Evolutionary conservation across 1,140 invertebrate genomes (phyloP).

Genomic region (Aleiodes sp.): DNA sequence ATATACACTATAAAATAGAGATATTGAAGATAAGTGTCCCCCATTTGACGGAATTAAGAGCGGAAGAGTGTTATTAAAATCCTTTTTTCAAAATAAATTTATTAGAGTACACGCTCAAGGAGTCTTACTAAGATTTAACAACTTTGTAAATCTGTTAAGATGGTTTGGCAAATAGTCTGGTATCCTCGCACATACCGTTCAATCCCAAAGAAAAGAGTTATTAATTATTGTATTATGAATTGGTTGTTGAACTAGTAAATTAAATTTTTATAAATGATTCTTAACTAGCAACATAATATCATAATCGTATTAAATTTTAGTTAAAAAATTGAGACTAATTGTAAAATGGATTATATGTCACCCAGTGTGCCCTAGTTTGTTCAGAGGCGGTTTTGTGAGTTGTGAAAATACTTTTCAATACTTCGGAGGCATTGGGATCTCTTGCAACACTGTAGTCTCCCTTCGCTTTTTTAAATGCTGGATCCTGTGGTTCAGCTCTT

Average conservation of each 20-base stretch:
- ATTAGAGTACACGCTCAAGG: too few relatives aligned
- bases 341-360: conserved; percentile 97
- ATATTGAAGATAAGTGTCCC: too few relatives aligned
- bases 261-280: neutral
- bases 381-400: conserved; percentile 85
- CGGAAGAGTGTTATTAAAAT: neutral
- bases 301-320: neutral
- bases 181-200: neutral
- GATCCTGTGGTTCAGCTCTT: conserved; percentile 68
- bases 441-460: conserved; percentile 86
- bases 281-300: neutral
- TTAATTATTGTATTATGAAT: neutral
- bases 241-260: neutral
- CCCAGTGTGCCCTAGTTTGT: conserved; percentile 93
- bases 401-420: conserved; percentile 96
- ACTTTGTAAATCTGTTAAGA: too few relatives aligned
- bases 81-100: too few relatives aligned
- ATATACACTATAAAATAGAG: too few relatives aligned
- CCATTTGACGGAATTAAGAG: too few relatives aligned
- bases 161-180: too few relatives aligned
- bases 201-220: neutral
- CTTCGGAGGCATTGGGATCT: conserved; percentile 88
- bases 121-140: too few relatives aligned
- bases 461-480: conserved; percentile 80
- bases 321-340: conserved; percentile 70